These are phyloP conservation scores for Mimas tiliae DNA, from an alignment of 2,888 invertebrate species.

Conservation along the genomic window DNA sequence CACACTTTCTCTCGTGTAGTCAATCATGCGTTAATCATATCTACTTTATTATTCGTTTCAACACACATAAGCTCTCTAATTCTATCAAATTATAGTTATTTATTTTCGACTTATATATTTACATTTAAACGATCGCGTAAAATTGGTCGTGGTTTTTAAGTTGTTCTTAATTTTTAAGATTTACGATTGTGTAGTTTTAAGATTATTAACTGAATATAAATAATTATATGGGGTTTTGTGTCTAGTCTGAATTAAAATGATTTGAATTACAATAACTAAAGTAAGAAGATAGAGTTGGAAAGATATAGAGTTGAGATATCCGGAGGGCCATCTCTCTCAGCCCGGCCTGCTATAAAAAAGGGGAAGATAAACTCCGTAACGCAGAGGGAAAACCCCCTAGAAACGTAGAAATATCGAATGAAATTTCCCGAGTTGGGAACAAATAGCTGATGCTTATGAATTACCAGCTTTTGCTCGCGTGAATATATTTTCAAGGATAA, in stretches of 20 bases:
- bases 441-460: too few relatives aligned
- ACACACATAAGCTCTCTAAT: conserved; percentile 10
- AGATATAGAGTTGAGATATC: too few relatives aligned
- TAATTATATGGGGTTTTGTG: not conserved
- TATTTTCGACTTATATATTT: conserved; percentile 14
- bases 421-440: too few relatives aligned
- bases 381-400: too few relatives aligned
- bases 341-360: too few relatives aligned
- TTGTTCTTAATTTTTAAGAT: conserved; percentile 1
- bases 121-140: not conserved
- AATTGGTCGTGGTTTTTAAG: not conserved
- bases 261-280: too few relatives aligned
- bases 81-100: conserved; percentile 6
- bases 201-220: not conserved
- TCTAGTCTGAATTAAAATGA: not conserved
- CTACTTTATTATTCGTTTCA: not conserved
- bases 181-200: not conserved
- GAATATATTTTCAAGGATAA: too few relatives aligned
- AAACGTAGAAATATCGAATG: too few relatives aligned
- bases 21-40: conserved; percentile 6
- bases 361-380: too few relatives aligned
- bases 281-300: too few relatives aligned
- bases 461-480: too few relatives aligned
- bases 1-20: not conserved
- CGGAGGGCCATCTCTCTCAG: too few relatives aligned